Percentiles rank a stretch among this genome's conserved stretches.
These are phyloP conservation scores for Aphelinus atriplicis DNA, from an alignment of 1,140 invertebrate genomes.

Conservation along the genomic window DNA sequence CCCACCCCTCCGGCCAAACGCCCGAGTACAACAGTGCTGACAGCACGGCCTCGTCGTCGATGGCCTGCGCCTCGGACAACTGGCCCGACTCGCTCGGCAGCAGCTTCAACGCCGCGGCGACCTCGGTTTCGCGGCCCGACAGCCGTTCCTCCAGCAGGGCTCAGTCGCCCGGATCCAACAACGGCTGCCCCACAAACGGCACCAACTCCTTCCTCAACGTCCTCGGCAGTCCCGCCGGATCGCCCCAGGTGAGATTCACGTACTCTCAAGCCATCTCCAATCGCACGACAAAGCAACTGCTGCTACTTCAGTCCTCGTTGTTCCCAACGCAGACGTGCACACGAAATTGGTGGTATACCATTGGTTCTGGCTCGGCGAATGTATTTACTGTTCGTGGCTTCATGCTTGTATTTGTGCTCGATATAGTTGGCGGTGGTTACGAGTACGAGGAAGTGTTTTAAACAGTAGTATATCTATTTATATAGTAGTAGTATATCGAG, in stretches of 20 bases:
- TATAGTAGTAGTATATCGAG: too few relatives aligned
- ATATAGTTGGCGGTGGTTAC: too few relatives aligned
- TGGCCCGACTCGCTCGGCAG: slow-evolving; percentile 48
- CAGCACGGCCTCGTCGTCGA: slow-evolving; percentile 37
- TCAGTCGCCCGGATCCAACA: slow-evolving; percentile 44
- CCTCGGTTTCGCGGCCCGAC: slow-evolving; percentile 42
- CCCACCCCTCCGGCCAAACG: slow-evolving; percentile 19
- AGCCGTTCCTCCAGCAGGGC: slow-evolving; percentile 46
- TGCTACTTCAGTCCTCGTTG: too few relatives aligned
- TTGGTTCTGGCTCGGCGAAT: too few relatives aligned
- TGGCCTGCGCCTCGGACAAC: slow-evolving; percentile 39
- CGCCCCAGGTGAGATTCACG: slow-evolving; percentile 39
- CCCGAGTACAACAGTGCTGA: slow-evolving; percentile 26
- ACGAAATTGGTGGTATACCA: too few relatives aligned
- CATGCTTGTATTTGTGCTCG: too few relatives aligned
- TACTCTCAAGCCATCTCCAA: too few relatives aligned
- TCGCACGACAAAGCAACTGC: too few relatives aligned
- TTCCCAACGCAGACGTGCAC: too few relatives aligned
- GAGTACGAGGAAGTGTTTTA: too few relatives aligned
- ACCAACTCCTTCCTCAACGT: slow-evolving; percentile 41
- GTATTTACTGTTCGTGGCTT: too few relatives aligned
- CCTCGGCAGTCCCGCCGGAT: slow-evolving; percentile 44
- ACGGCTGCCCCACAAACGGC: slow-evolving; percentile 10
- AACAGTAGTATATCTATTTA: too few relatives aligned
- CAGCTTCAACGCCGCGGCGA: slow-evolving; percentile 35